Base-by-base conservation (phyloP, 1,140 invertebrate species). In the Neodiprion pinetum region DNA sequence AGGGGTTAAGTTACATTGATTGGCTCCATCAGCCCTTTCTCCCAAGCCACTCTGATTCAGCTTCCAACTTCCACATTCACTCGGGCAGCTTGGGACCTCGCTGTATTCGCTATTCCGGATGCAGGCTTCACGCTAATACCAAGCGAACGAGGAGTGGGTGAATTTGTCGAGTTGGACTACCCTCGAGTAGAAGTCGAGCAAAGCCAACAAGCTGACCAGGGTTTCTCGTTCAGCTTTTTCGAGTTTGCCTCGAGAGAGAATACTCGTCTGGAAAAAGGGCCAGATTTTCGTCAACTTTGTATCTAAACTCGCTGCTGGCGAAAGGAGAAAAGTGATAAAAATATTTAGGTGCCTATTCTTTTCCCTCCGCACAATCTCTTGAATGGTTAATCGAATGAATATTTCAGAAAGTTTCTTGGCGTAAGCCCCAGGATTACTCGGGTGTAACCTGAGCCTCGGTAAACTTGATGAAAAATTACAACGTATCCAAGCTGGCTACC, bases 1-100 rank as follows among this genome's bases (percentile, higher is more conserved):
- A 61, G 53, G 53, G 53, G 53, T 61, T 61, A 12, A 9, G 53
- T 61, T 61, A 61, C 53, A 61, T 61, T 61, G 53, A 61, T 61
- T 61, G 53, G 53, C 53, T 61, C n/a, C 53, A 61, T 61, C 53
- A 61, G 53, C 14, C 53, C 53, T 61, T 17, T 14, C 53, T 61
- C 53, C 53, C 28, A 40, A 61, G n/a, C 53, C 8, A 17, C 53
- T 61, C 53, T 61, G 53, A 12, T 61, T 17, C 53, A 61, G 11
- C 53, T 61, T 17, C 9, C 53, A 61, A 17, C 53, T 61, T 61
- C 53, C 53, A 61, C n/a, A 61, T 61, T 61, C 53, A 61, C 53
- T 61, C 53, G n/a, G n/a, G 11, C 5, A 61, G 11, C 53, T 61
- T 61, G 11, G n/a, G 53, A 12, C 53, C 7, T 61, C 53, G 53